Percentiles rank a stretch among this genome's conserved stretches.
Conservation (phyloP, 1,140 invertebrate genomes). For the Brachionus paranguensis region DNA sequence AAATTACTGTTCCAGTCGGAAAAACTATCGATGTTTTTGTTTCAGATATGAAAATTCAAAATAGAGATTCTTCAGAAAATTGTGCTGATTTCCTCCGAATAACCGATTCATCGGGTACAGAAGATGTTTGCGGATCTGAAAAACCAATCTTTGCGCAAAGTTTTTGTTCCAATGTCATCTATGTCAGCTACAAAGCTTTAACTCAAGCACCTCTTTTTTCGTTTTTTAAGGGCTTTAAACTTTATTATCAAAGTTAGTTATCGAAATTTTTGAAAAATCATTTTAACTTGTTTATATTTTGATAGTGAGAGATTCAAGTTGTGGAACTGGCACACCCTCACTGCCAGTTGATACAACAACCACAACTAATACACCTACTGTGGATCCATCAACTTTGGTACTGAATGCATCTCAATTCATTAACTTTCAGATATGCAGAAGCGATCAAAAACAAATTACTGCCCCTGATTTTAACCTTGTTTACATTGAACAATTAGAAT, state of each 20-base stretch:
- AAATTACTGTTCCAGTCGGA: background rate
- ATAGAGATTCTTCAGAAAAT: slow-evolving; percentile 21
- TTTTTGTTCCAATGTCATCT: slow-evolving; percentile 16
- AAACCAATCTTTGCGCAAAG: background rate
- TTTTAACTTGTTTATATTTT: background rate
- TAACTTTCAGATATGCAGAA: slow-evolving; percentile 13
- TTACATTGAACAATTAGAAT: slow-evolving; percentile 21
- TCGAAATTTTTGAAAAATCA: background rate
- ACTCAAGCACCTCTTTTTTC: background rate
- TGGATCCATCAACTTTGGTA: background rate
- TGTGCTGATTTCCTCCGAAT: background rate
- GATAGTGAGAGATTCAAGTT: slow-evolving; percentile 19
- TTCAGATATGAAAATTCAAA: slow-evolving; percentile 15
- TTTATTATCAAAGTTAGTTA: slow-evolving; percentile 28
- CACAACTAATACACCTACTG: background rate
- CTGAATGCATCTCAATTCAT: background rate
- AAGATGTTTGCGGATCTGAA: background rate
- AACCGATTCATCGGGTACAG: background rate
- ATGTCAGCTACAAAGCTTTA: slow-evolving; percentile 1
- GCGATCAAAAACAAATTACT: background rate
- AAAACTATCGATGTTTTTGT: slow-evolving; percentile 17
- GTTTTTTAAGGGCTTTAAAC: background rate
- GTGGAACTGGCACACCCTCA: slow-evolving; percentile 14
- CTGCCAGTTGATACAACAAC: background rate
- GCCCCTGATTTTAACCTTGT: background rate